Evolutionary conservation across 1,140 invertebrate genomes (phyloP), one percentile per base, ranked within the genome.

Genomic region (Wiebesia pumilae): DNA sequence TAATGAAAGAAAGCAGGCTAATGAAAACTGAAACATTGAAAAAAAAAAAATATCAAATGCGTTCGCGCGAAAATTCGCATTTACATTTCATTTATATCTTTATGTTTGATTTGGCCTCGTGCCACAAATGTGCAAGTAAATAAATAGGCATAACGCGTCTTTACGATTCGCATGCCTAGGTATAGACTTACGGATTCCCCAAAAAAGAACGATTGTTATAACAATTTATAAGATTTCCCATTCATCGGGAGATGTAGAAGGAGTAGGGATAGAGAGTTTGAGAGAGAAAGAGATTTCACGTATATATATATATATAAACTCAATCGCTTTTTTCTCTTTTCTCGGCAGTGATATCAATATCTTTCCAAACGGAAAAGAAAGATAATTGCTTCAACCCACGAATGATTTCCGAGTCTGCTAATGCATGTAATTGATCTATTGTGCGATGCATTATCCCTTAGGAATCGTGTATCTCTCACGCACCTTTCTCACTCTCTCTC

Each of bases 361-460:
- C 88, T 88, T 83, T 27, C 71, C 62, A 38, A 38, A 9, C 35
- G 10, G 71, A 33, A 35, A 54, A 86, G 85, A 78, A 83, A 73
- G 40, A 62, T 43, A 88, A 77, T 69, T 65, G 24, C 33, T 30
- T 30, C 21, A 35, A 10, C 62, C 33, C 43, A 40, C 88, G 77
- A 84, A 87, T 88, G 83, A 89, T 88, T 89, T 88, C 87, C 88
- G 88, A 88, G 84, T 80, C 83, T 87, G 87, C 91, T 92, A 92
- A 93, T 92, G 90, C 91, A 91, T 91, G 92, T 93, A 93, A 93
- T 93, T 93, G 92, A 93, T 93, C 92, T 91, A 93, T 93, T 93
- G 91, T 93, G 90, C 90, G 88, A 91, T 93, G 89, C 91, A 93
- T 93, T 93, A 93, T 91, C 89, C 88, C 90, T 88, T 88, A 88